Evolutionary conservation across 1,140 invertebrate genomes (phyloP).

Genomic region (Phymastichus coffea): DNA sequence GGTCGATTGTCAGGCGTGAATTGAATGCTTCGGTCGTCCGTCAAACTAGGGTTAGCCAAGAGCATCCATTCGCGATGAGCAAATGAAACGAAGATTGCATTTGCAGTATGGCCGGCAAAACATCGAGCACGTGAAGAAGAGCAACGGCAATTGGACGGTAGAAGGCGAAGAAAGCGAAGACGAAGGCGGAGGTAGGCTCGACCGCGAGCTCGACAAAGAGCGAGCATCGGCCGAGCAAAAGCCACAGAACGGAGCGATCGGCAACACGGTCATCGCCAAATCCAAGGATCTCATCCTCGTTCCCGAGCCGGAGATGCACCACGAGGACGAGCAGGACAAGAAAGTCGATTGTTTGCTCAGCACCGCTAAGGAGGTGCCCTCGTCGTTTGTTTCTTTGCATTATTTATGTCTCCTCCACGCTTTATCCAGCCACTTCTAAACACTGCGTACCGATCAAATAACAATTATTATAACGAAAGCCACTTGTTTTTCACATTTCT

Average conservation of each 20-base stretch:
- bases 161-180: conserved; percentile 60
- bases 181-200: conserved; percentile 47
- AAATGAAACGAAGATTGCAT: no score
- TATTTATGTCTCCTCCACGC: background rate
- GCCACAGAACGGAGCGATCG: conserved; percentile 43
- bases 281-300: conserved; percentile 64
- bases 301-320: conserved; percentile 60
- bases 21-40: no score
- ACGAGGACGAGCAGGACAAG: conserved; percentile 2
- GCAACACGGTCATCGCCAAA: conserved; percentile 56
- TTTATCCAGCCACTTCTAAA: no score
- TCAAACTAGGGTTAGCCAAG: no score
- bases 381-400: background rate
- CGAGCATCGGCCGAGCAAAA: conserved; percentile 34
- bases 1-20: no score
- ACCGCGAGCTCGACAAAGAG: conserved; percentile 28
- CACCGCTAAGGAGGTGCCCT: conserved; percentile 11
- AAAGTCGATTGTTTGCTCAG: background rate
- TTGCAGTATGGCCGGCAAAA: conserved; percentile 77
- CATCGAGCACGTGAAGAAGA: conserved; percentile 71
- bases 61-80: no score
- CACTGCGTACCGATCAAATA: no score
- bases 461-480: background rate
- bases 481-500: no score
- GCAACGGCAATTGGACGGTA: conserved; percentile 51